Evolutionary conservation across 2,113 vertebrate species (phyloP).

Genomic region (Himantopus leucocephalus): DNA sequence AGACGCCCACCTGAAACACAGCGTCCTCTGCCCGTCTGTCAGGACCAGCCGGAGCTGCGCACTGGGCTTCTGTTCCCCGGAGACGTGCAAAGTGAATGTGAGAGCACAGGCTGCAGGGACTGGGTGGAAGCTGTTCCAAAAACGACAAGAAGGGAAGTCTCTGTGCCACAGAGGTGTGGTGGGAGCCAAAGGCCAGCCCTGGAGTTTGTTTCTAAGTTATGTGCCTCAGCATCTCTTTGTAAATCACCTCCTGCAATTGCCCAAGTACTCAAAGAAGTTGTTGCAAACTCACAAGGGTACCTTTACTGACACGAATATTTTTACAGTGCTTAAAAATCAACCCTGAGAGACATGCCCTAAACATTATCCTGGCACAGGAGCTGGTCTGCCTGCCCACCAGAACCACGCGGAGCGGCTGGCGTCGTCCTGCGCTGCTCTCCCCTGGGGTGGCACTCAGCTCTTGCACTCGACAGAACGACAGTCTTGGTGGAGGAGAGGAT

Average conservation of each 20-base stretch:
- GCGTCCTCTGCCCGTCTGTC: slow-evolving; percentile 19
- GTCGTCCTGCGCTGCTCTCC: not conserved
- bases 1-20: slow-evolving; percentile 27
- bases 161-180: not conserved
- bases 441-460: not conserved
- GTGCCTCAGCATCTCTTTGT: not conserved
- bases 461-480: not conserved
- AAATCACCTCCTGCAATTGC: not conserved
- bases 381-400: not conserved
- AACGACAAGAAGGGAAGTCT: not conserved
- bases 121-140: not conserved
- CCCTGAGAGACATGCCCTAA: not conserved
- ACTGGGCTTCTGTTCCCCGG: not conserved
- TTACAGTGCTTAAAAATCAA: not conserved
- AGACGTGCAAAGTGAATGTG: not conserved
- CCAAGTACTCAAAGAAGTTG: not conserved
- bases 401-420: not conserved
- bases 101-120: not conserved
- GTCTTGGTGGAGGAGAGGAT: not conserved
- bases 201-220: not conserved
- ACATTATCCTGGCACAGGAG: not conserved
- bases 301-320: not conserved
- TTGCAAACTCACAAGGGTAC: not conserved
- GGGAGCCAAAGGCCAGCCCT: not conserved
- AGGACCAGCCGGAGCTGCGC: not conserved